These are phyloP conservation scores for Leptodactylus fuscus DNA, from an alignment of 2,113 vertebrate genomes.

Conservation along the genomic window DNA sequence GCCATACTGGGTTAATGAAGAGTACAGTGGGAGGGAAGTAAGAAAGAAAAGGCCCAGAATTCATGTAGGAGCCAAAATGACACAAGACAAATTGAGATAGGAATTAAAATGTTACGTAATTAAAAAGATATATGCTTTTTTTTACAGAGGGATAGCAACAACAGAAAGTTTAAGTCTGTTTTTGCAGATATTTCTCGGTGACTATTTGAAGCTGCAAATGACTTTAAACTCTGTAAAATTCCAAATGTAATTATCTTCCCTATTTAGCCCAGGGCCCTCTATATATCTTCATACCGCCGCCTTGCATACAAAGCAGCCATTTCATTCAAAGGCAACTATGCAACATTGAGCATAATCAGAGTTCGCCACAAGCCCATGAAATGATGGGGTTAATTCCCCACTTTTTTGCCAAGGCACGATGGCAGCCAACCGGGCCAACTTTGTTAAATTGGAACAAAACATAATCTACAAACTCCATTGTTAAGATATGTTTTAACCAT, in stretches of 20 bases:
- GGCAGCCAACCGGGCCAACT: background rate
- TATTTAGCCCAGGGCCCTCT: constrained; percentile 93
- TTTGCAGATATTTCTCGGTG: constrained; percentile 84
- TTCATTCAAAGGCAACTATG: constrained; percentile 90
- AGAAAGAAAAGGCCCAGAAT: constrained; percentile 71
- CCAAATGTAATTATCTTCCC: constrained; percentile 99
- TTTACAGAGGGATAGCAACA: constrained; percentile 78
- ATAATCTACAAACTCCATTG: background rate
- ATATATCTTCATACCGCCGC: constrained; percentile 92
- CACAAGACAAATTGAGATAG: constrained; percentile 73
- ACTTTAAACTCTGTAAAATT: constrained; percentile 98
- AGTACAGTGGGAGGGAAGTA: constrained; percentile 35
- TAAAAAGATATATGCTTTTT: constrained; percentile 66
- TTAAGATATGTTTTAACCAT: background rate
- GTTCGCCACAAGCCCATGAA: constrained; percentile 14
- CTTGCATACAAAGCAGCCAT: constrained; percentile 97
- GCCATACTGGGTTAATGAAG: constrained; percentile 59
- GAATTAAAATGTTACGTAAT: constrained; percentile 72
- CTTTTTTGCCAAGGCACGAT: constrained; percentile 65
- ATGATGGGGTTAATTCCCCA: constrained; percentile 81
- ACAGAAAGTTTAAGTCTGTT: constrained; percentile 84
- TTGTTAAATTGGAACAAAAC: constrained; percentile 13
- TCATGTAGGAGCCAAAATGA: constrained; percentile 67
- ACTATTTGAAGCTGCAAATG: constrained; percentile 99
- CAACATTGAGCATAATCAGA: constrained; percentile 79